Evolutionary conservation across 2,797 vertebrate species (phyloP).

Genomic region (Propithecus perrieri): DNA sequence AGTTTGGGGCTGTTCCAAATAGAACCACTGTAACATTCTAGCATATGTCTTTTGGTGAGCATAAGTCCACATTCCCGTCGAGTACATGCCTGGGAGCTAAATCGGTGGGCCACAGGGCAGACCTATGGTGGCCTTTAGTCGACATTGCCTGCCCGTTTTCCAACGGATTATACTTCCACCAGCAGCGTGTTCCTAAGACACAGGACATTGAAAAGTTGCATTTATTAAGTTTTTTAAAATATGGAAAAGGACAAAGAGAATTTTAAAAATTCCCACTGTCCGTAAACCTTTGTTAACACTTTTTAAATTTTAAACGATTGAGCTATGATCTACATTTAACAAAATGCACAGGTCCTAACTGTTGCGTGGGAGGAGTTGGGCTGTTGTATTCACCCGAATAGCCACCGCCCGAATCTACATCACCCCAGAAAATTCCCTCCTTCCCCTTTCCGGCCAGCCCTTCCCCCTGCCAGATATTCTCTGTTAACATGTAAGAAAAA

Average conservation of each 20-base stretch:
- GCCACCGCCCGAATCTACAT: fast-evolving
- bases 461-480: fast-evolving
- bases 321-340: not conserved
- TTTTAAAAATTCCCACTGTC: not conserved
- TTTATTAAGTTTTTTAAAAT: not conserved
- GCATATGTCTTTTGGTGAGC: not conserved
- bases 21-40: not conserved
- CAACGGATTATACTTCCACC: too few relatives aligned
- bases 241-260: not conserved
- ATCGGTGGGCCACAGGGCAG: not conserved
- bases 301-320: not conserved
- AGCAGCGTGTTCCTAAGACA: not conserved
- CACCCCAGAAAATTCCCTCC: not conserved
- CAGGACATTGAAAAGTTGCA: not conserved
- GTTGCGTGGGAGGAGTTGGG: not conserved
- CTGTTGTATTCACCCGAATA: not conserved
- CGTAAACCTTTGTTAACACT: not conserved
- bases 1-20: not conserved
- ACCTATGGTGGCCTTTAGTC: too few relatives aligned
- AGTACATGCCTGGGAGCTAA: not conserved
- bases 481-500: not conserved
- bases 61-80: not conserved
- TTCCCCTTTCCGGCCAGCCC: not conserved
- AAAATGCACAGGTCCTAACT: not conserved
- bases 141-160: not conserved